Percentiles rank a stretch among this genome's conserved stretches.
Evolutionary conservation across 2,797 vertebrate species (phyloP).

Genomic region (Eospalax fontanierii): DNA sequence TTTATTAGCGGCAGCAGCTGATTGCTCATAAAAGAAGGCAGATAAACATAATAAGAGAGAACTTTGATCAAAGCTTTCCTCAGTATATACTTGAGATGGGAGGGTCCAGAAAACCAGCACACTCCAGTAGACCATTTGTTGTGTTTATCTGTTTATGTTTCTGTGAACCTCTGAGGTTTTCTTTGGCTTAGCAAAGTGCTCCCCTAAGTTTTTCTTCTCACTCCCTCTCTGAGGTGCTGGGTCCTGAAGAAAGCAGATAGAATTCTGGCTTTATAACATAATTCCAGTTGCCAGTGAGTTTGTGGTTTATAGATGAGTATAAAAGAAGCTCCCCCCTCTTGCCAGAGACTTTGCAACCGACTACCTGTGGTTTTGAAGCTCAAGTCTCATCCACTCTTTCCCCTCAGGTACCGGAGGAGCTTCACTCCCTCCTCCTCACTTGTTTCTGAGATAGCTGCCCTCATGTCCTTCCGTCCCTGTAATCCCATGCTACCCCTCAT

Average conservation of each 20-base stretch:
- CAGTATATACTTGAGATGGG: neutral
- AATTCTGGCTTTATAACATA: neutral
- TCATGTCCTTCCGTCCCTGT: neutral
- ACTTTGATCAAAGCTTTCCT: conserved; percentile 8
- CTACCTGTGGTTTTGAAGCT: conserved; percentile 23
- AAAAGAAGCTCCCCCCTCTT: conserved; percentile 1
- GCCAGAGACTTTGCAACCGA: neutral
- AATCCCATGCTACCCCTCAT: neutral
- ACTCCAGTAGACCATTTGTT: neutral
- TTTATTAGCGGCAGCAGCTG: neutral
- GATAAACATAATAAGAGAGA: conserved; percentile 10
- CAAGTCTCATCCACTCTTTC: neutral
- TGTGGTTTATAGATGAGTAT: neutral
- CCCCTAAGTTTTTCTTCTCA: neutral
- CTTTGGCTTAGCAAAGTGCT: neutral
- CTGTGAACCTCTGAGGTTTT: neutral
- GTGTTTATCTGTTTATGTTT: neutral
- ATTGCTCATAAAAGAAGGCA: neutral
- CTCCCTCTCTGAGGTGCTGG: neutral
- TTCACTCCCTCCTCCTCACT: neutral
- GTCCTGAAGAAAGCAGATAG: neutral
- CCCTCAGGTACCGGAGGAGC: neutral
- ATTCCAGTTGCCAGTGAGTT: neutral
- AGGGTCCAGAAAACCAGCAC: neutral
- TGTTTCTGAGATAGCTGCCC: neutral